These are phyloP conservation scores for Neuroscelio doddi DNA, from an alignment of 2,888 invertebrate genomes.

Conservation along the genomic window DNA sequence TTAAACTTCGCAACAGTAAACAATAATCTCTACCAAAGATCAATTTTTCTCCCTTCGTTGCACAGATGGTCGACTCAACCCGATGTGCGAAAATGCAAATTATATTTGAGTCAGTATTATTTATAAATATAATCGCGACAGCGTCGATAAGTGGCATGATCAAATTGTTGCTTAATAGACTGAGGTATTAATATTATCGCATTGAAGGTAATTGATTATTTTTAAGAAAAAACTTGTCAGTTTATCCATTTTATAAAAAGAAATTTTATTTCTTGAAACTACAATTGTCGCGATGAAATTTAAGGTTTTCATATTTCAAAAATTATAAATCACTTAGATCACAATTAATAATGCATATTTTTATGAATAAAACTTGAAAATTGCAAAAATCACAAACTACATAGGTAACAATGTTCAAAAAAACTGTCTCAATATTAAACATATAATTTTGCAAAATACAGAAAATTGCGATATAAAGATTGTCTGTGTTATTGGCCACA, in stretches of 20 bases:
- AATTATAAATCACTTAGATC: too few relatives aligned
- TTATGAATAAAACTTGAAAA: too few relatives aligned
- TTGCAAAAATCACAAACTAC: too few relatives aligned
- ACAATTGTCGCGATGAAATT: too few relatives aligned
- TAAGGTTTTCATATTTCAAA: too few relatives aligned
- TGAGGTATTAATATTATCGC: neutral
- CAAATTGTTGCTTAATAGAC: too few relatives aligned
- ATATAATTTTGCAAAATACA: neutral
- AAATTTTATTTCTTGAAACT: neutral
- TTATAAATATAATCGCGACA: constrained; percentile 8
- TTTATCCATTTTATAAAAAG: too few relatives aligned
- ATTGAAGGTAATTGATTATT: neutral
- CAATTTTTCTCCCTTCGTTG: constrained; percentile 26
- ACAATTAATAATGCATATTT: too few relatives aligned
- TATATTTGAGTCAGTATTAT: constrained; percentile 25
- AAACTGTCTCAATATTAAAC: too few relatives aligned
- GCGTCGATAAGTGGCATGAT: constrained; percentile 5
- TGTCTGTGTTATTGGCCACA: constrained; percentile 13
- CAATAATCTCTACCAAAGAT: constrained; percentile 32
- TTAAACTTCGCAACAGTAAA: constrained; percentile 12
- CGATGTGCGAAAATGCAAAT: constrained; percentile 1
- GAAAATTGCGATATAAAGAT: constrained; percentile 14
- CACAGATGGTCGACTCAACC: constrained; percentile 5
- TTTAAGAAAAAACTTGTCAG: neutral
- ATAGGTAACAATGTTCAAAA: too few relatives aligned